phyloP scores from a whole-genome alignment of 2,113 vertebrate species.

The Danio rerio region GRCz12tu NC_133192.1:22359001-22359500 shows the following conservation, averaged over 20 bases:
- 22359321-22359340: slow-evolving; percentile 55
- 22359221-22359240: slow-evolving; percentile 47
- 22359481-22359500: slow-evolving; percentile 45
- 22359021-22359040: not conserved
- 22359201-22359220: slow-evolving; percentile 38
- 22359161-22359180: not conserved
- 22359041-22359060: not conserved
- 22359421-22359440: slow-evolving; percentile 36
- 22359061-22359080: not conserved
- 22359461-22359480: slow-evolving; percentile 42
- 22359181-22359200: slow-evolving; percentile 36
- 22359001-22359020: not conserved
- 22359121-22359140: not conserved
- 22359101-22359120: not conserved
- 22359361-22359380: slow-evolving; percentile 56
- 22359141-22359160: not conserved
- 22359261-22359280: slow-evolving; percentile 37
- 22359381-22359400: slow-evolving; percentile 44
- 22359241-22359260: not conserved
- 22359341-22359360: slow-evolving; percentile 64
- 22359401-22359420: slow-evolving; percentile 59
- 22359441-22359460: slow-evolving; percentile 58
- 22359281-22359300: slow-evolving; percentile 58
- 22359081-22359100: not conserved
- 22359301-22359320: slow-evolving; percentile 38